phyloP scores from a whole-genome alignment of 2,888 invertebrate species.

The Cyaniris semiargus region DNA sequence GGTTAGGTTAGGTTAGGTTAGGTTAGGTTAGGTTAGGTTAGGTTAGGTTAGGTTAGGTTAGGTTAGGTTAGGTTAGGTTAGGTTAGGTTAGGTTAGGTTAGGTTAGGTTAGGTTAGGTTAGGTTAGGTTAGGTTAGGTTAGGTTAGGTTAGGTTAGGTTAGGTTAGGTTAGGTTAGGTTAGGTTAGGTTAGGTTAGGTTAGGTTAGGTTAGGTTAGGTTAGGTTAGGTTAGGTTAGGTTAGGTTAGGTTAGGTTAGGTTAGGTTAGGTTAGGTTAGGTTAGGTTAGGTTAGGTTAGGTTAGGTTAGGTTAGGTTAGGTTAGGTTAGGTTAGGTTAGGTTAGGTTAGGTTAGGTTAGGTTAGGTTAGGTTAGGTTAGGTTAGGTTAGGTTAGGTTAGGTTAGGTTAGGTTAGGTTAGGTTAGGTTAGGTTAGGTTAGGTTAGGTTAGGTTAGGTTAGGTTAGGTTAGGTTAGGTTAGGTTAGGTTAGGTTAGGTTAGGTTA shows the following conservation, averaged over 20 bases:
- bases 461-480: too few species aligned
- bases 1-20: neutral
- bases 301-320: constrained; percentile 36
- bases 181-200: too few species aligned
- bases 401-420: constrained; percentile 26
- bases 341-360: constrained; percentile 38
- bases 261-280: constrained; percentile 35
- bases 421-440: constrained; percentile 1
- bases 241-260: constrained; percentile 35
- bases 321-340: constrained; percentile 37
- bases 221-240: constrained; percentile 38
- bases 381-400: constrained; percentile 34
- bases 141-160: constrained; percentile 35
- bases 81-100: constrained; percentile 37
- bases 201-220: constrained; percentile 37
- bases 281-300: constrained; percentile 33
- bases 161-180: constrained; percentile 36
- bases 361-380: constrained; percentile 38
- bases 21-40: constrained; percentile 40
- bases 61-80: constrained; percentile 24
- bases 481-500: too few species aligned
- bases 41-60: constrained; percentile 36
- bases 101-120: constrained; percentile 37
- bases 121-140: constrained; percentile 35
- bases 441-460: too few species aligned